A percentile compares a stretch with the other conserved stretches of the same genome.
These are phyloP conservation scores for Orchesellides sinensis DNA, from an alignment of 2,888 invertebrate species.

Conservation along the genomic window DNA sequence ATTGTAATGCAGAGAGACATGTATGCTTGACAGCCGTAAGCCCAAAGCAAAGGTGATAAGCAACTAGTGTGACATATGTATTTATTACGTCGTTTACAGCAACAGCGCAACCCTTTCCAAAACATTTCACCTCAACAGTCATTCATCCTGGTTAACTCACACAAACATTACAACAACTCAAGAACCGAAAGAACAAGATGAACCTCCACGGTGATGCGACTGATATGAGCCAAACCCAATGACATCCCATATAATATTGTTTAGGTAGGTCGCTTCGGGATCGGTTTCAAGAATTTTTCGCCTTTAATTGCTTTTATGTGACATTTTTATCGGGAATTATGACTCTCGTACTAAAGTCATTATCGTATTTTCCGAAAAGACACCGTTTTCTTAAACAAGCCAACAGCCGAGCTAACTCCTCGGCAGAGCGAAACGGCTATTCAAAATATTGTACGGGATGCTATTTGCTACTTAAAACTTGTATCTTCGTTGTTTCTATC, in stretches of 20 bases:
- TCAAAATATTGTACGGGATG: conserved; percentile 32
- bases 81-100: conserved; percentile 61
- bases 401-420: conserved; percentile 9
- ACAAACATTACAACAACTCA: background rate
- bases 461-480: conserved; percentile 17
- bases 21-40: conserved; percentile 21
- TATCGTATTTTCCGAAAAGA: conserved; percentile 73
- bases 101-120: conserved; percentile 54
- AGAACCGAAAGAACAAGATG: conserved; percentile 33
- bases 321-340: conserved; percentile 75
- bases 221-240: conserved; percentile 49
- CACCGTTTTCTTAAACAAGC: conserved; percentile 61
- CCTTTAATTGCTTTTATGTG: conserved; percentile 73
- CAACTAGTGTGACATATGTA: conserved; percentile 63
- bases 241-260: conserved; percentile 60
- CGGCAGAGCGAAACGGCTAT: conserved; percentile 4
- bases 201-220: conserved; percentile 41
- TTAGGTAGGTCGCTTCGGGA: conserved; percentile 70
- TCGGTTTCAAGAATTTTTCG: conserved; percentile 67
- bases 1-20: background rate
- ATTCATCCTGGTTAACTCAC: conserved; percentile 61
- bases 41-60: conserved; percentile 50
- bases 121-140: conserved; percentile 59
- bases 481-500: conserved; percentile 55
- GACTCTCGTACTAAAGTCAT: conserved; percentile 68